Evolutionary conservation across 2,888 invertebrate genomes (phyloP).

Genomic region (Drosophila neonasuta): DNA sequence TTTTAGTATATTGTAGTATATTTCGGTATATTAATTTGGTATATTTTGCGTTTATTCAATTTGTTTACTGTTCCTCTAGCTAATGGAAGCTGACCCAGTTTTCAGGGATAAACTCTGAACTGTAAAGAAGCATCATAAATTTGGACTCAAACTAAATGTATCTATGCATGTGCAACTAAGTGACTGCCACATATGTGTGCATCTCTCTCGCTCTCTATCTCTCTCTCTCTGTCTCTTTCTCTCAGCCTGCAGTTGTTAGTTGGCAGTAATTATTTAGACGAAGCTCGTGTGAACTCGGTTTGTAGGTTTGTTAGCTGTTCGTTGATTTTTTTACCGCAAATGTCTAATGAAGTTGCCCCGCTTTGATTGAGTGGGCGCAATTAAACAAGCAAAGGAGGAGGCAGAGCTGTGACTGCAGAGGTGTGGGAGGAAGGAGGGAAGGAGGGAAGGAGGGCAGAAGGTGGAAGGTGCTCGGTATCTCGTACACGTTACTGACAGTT

Average conservation of each 20-base stretch:
- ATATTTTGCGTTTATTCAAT: no score
- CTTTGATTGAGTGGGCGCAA: conserved; percentile 77
- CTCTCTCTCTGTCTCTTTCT: neutral
- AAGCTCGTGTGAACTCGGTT: conserved; percentile 75
- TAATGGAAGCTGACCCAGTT: no score
- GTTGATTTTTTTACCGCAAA: conserved; percentile 74
- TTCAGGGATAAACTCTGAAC: no score
- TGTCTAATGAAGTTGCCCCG: conserved; percentile 78
- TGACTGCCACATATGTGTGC: neutral
- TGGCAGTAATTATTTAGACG: conserved; percentile 67
- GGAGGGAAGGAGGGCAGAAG: neutral
- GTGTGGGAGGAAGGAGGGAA: neutral
- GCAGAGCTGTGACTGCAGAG: neutral
- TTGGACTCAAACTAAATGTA: no score
- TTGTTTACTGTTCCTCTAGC: no score
- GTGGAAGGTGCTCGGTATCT: neutral
- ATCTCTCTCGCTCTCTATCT: neutral
- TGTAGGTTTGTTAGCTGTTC: conserved; percentile 72
- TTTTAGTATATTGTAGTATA: no score
- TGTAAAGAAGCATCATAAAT: no score
- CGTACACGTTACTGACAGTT: conserved; percentile 47
- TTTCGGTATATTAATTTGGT: no score
- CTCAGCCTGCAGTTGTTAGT: conserved; percentile 18
- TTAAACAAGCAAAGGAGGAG: conserved; percentile 46
- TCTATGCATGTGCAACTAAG: conserved; percentile 10